phyloP scores from a whole-genome alignment of 2,797 vertebrate genomes.

The Sebastes oblongus region DNA sequence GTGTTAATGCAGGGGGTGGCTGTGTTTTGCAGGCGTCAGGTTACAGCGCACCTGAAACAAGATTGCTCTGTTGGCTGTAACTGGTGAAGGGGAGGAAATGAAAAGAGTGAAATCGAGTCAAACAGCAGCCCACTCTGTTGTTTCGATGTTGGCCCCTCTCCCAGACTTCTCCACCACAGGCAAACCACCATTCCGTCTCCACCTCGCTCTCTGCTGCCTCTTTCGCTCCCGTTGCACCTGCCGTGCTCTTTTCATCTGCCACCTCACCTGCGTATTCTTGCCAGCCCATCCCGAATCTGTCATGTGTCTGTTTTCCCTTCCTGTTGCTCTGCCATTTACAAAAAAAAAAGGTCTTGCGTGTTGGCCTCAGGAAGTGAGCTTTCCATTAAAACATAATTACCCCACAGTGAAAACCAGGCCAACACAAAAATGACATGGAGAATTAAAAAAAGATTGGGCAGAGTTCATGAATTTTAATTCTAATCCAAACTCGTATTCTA shows the following conservation, averaged over 20 bases:
- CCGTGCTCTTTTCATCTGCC: conserved; percentile 7
- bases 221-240: conserved; percentile 29
- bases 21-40: conserved; percentile 25
- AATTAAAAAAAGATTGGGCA: conserved; percentile 50
- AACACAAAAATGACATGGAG: conserved; percentile 50
- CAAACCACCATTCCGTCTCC: conserved; percentile 16
- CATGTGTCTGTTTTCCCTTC: conserved; percentile 14
- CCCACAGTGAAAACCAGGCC: conserved; percentile 49
- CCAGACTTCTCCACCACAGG: conserved; percentile 57
- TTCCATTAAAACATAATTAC: conserved; percentile 64
- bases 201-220: conserved; percentile 6
- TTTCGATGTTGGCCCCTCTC: conserved; percentile 52
- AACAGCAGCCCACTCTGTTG: conserved; percentile 50
- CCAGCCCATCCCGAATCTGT: conserved; percentile 20
- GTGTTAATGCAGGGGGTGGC: conserved; percentile 3
- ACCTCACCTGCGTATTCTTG: not conserved
- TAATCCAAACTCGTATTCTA: conserved; percentile 68
- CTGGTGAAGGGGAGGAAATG: conserved; percentile 52
- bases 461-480: conserved; percentile 75
- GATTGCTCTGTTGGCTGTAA: conserved; percentile 36
- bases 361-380: conserved; percentile 38
- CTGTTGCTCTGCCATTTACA: conserved; percentile 11
- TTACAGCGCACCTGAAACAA: conserved; percentile 53
- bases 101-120: conserved; percentile 70
- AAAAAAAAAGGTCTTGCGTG: conserved; percentile 13